phyloP scores from a whole-genome alignment of 2,113 vertebrate genomes.

The Microtus ochrogaster region DNA sequence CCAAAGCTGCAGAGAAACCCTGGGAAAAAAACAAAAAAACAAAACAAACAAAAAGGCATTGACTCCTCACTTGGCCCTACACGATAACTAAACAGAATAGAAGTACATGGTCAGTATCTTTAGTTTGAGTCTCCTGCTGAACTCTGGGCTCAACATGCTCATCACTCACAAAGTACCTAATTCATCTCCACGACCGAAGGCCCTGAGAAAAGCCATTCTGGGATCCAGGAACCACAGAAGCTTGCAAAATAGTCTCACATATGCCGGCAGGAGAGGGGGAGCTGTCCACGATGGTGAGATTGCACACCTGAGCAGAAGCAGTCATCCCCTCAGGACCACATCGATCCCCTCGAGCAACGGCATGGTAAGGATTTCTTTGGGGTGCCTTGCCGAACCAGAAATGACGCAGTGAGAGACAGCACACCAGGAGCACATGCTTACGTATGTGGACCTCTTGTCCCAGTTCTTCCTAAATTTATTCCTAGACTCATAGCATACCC shows the following conservation, averaged over 20 bases:
- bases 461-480: neutral
- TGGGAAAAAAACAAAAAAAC: no score
- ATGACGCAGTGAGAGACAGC: neutral
- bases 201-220: neutral
- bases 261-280: neutral
- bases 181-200: neutral
- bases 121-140: neutral
- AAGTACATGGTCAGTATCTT: neutral
- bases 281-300: neutral
- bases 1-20: no score
- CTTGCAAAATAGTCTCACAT: neutral
- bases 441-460: neutral
- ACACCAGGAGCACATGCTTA: neutral
- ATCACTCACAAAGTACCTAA: neutral
- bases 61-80: neutral
- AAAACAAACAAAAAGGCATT: no score
- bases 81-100: neutral
- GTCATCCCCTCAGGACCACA: neutral
- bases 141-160: neutral
- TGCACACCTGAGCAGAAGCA: neutral
- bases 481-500: neutral
- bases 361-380: neutral
- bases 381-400: neutral
- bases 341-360: neutral
- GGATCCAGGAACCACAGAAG: neutral